Base-by-base conservation (phyloP, 2,888 invertebrate genomes). In the Julus scandinavius region DNA sequence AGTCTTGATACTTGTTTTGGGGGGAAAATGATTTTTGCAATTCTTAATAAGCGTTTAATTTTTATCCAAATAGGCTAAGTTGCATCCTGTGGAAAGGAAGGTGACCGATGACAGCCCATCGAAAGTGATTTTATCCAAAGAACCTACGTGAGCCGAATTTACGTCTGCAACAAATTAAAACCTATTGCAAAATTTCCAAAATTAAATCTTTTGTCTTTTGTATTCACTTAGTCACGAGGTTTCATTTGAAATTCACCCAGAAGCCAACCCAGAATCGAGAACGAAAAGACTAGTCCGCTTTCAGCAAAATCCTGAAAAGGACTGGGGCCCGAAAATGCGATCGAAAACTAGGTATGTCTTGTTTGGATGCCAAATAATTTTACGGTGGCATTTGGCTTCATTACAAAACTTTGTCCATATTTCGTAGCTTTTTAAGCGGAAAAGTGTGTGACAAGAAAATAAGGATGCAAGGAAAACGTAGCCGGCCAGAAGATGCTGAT, bases 261-360 rank as follows among this genome's bases (percentile, higher is more conserved):
- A 95, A 72, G 97, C 98, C 0, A 96, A 97, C 93, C 98, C 98
- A 0, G 92, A 93, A 86, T 98, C 97, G 50, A 94, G 96, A 7
- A 94, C 94, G 90, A 93, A 94, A 88, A 95, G 96, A 0, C 93
- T 96, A 40, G 93, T 96, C 0, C 93, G 99, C 80, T 98, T 96
- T 93, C 98, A 97, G 92, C 94, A 94, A 90, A 99, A 99, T 93
- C 98, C 98, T 0, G 93, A 95, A 49, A 95, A 95, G 0, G 93
- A 95, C 92, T 99, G 98, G 98, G 98, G 99, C 0, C 98, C 99
- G 0, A 98, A 98, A 86, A 95, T 96, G 0, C 94, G 95, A 90
- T 95, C 97, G 0, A 95, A 94, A 38, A 95, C 96, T 29, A 96
- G 96, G 96, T 96, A 83, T 85, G 54, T 87, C 15, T 6, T 86